phyloP scores from a whole-genome alignment of 2,113 vertebrate genomes.

The Odobenus rosmarus region DNA sequence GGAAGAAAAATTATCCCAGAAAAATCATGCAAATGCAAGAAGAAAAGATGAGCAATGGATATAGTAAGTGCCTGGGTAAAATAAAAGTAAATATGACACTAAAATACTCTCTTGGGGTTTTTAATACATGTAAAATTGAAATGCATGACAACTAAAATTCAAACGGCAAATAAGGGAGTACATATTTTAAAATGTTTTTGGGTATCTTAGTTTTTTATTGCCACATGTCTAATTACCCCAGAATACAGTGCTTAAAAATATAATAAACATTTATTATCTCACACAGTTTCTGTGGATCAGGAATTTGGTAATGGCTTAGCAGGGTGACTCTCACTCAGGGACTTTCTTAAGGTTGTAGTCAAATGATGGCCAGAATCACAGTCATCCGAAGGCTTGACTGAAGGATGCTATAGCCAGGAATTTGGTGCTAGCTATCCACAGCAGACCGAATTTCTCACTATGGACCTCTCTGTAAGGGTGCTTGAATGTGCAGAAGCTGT shows the following conservation, averaged over 20 bases:
- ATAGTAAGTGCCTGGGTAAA: background rate
- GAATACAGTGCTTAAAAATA: background rate
- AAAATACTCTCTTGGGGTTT: background rate
- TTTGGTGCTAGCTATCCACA: background rate
- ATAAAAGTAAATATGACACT: background rate
- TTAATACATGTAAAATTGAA: background rate
- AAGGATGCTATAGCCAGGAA: background rate
- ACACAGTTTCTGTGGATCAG: background rate
- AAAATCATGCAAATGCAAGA: background rate
- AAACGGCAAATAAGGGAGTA: background rate
- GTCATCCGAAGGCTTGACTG: background rate
- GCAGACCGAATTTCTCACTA: background rate
- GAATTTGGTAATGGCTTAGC: background rate
- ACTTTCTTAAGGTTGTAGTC: background rate
- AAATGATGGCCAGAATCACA: background rate
- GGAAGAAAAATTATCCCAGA: background rate
- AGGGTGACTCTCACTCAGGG: background rate
- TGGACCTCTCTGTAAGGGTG: background rate
- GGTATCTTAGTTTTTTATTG: background rate
- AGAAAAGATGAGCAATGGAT: background rate
- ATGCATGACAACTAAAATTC: background rate
- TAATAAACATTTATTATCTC: background rate
- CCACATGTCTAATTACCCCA: background rate
- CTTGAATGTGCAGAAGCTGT: background rate
- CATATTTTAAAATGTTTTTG: background rate